A percentile compares a stretch with the other conserved stretches of the same genome.
Evolutionary conservation across 2,888 invertebrate genomes (phyloP).

Genomic region (Odontocerum albicorne): DNA sequence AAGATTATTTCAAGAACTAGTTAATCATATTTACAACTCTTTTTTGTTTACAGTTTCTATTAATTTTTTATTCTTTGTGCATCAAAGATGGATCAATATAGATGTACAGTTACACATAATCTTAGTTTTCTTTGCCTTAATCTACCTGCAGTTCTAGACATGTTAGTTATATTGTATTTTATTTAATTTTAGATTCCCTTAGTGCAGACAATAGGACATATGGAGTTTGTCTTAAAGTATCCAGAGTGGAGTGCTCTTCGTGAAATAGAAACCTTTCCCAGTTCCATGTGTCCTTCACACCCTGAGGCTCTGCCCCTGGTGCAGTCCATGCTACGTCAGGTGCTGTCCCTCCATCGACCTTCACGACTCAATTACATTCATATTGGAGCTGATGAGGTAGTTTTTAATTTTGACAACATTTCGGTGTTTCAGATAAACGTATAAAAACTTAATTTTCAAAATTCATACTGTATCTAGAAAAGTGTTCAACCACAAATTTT

Average conservation of each 20-base stretch:
- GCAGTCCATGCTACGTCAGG: constrained; percentile 70
- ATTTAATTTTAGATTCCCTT: constrained; percentile 62
- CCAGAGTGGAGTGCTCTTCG: constrained; percentile 64
- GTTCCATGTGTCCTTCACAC: constrained; percentile 74
- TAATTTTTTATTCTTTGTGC: too few species aligned
- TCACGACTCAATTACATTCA: constrained; percentile 68
- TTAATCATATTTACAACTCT: too few species aligned
- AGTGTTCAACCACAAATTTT: too few species aligned
- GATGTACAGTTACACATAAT: too few species aligned
- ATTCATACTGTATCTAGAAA: too few species aligned
- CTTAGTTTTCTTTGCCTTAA: not conserved
- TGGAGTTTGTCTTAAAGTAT: constrained; percentile 82
- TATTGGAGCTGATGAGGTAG: constrained; percentile 80
- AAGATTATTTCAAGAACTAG: too few species aligned
- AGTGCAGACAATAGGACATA: constrained; percentile 86
- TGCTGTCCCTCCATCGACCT: constrained; percentile 63
- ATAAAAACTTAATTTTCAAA: too few species aligned
- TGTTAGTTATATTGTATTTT: too few species aligned
- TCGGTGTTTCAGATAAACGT: too few species aligned
- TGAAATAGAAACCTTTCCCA: constrained; percentile 67
- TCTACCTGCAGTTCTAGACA: not conserved
- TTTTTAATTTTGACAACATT: too few species aligned
- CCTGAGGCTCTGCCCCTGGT: constrained; percentile 64
- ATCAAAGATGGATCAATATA: too few species aligned
- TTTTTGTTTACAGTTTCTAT: too few species aligned